Evolutionary conservation across 2,888 invertebrate genomes (phyloP), one percentile per base, ranked within the genome.

Genomic region (Mechanitis mazaeus): DNA sequence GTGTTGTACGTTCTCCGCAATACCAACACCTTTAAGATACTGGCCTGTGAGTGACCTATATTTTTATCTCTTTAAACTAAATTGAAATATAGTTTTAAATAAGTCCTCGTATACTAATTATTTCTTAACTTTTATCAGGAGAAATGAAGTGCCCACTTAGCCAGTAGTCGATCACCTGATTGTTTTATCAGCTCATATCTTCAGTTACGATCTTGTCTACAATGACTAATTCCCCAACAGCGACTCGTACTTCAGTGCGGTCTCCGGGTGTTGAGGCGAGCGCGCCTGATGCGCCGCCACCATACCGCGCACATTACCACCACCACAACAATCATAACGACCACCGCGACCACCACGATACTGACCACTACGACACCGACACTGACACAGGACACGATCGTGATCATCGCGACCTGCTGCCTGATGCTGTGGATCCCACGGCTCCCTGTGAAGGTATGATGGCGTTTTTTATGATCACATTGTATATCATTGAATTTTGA

Each of bases 231-330:
- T 35, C 42, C 45, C 20, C 12, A 60, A 7, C 64, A 69, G 71
- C 73, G 28, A 73, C 75, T 4, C 70, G 74, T 7, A 74, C 78
- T 31, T 75, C 75, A 47, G 71, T 76, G 60, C 74, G 74, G 67
- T 69, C 75, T 9, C 70, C 54, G 55, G 63, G 57, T 28, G 55
- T 61, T 35, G 60, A 64, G 5, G 71, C 72, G 31, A 75, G 73
- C 33, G 81, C 82, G 53, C 81, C 83, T 6, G 81, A 78, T 57
- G 66, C 68, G n/a, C 84, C 84, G 33, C 86, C 86, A 66, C 81
- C 85, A 1, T 85, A 85, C 75, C 70, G 78, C 60, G 66, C 76
- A 45, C 71, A 74, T 65, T 74, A 76, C 56, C 71, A 64, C 55
- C 64, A 76, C 33, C 9, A 42, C 42, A 42, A 42, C 42, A 7